phyloP scores from a whole-genome alignment of 1,140 invertebrate genomes.

The Periplaneta americana region DNA sequence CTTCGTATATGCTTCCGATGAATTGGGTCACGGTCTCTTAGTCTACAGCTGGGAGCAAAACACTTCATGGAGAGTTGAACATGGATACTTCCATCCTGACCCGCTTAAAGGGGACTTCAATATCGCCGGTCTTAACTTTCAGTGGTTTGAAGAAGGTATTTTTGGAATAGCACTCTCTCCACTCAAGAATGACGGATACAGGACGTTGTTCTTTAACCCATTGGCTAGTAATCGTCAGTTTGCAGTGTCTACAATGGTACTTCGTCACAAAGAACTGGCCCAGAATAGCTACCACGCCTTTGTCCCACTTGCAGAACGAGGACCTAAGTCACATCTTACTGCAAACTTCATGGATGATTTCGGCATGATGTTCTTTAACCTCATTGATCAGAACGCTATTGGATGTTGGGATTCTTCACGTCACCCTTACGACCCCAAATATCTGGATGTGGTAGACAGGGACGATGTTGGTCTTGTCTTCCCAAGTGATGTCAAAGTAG shows the following conservation, averaged over 20 bases:
- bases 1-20: conserved; percentile 75
- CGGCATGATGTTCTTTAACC: conserved; percentile 67
- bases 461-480: conserved; percentile 71
- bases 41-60: conserved; percentile 69
- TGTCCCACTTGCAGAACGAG: conserved; percentile 53
- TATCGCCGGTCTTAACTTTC: conserved; percentile 56
- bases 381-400: conserved; percentile 72
- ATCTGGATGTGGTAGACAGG: conserved; percentile 55
- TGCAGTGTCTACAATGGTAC: conserved; percentile 63
- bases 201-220: conserved; percentile 70
- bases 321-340: conserved; percentile 60
- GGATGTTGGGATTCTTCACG: conserved; percentile 75
- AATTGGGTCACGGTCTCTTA: conserved; percentile 72
- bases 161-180: conserved; percentile 71
- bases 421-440: conserved; percentile 52
- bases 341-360: conserved; percentile 62
- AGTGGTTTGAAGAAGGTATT: conserved; percentile 75
- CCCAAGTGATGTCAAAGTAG: conserved; percentile 71
- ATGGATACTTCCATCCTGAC: conserved; percentile 74
- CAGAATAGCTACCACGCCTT: conserved; percentile 67
- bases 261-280: conserved; percentile 30
- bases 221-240: conserved; percentile 70
- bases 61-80: conserved; percentile 64
- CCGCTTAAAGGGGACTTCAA: conserved; percentile 52
- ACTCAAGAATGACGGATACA: conserved; percentile 53